Evolutionary conservation across 1,140 invertebrate species (phyloP), one percentile per base, ranked within the genome.

Genomic region (Caenorhabditis briggsae): DNA sequence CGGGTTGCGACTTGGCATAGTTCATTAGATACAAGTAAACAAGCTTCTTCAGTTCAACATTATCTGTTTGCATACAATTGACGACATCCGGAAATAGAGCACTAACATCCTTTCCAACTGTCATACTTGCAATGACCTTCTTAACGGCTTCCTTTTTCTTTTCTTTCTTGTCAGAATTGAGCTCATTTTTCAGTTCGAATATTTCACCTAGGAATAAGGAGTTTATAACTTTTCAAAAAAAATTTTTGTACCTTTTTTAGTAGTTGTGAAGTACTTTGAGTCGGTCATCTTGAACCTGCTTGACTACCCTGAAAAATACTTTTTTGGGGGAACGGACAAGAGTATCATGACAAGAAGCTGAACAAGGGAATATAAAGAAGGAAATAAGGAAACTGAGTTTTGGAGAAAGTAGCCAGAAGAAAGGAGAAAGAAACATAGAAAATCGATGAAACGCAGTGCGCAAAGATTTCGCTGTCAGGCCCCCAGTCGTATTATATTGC

Each of bases 31-130:
- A 99, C 23, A 99, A 94, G 92, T 99, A 99, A 0, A 99, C 98
- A 56, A 99, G 94, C 92, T 99, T 99, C 94, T 99, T 99, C 89
- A 99, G 93, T 93, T 99, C 98, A 92, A 99, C 94, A 93, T 99
- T 99, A 93, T 99, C 98, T 11, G 98, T 99, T 93, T 99, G 98
- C 97, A 99, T 99, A 92, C 98, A 99, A 93, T 99, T 99, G 41
- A 99, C 97, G 46, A 99, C 98, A 93, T 99, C 98, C 9, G 98
- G 97, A 93, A 99, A 99, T 2, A 99, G 93, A 12, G 97, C 97
- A 92, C 94, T 94, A 89, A 95, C 94, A 93, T 95, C 94, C 92
- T 95, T 95, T 74, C 98, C 98, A 85, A 99, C 98, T 41, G 98
- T 99, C 98, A 99, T 99, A 88, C 97, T 98, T 85, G 98, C 98